Base-by-base conservation (phyloP, 2,113 vertebrate genomes). In the Microtus oregoni region DNA sequence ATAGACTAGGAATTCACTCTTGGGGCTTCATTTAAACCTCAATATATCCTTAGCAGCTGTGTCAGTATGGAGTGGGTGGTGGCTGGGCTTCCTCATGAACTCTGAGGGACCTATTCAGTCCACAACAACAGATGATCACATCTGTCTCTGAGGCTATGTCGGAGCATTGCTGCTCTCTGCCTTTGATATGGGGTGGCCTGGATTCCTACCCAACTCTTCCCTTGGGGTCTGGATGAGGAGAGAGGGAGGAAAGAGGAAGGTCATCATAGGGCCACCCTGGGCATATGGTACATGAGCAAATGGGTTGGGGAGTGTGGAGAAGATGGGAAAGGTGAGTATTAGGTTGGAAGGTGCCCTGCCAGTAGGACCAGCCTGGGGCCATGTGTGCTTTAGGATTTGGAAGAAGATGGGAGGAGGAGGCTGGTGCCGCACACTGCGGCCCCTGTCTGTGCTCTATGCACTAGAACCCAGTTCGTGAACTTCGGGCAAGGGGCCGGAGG, bases 281-380 rank as follows among this genome's bases (percentile, higher is more conserved):
- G 50, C 17, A 13, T 35, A 28, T 41, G 41, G 72, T 7, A 19
- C 17, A 30, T 44, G 24, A 70, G 52, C 7, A 38, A 65, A 30
- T 58, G 55, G 17, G 55, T 55, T 17, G 61, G 35, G 20, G 11
- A 77, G 68, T 0, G 19, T 58, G 5, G 28, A 44, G 4, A 55
- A 0, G 4, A 11, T 35, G 76, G 3, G 58, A 0, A 6, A 26
- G 50, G n/a, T 0, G 1, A 35, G 20, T 72, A 20, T 35, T 91
- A 81, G 38, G 13, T 14, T 44, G 50, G 67, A 61, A 55, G 50
- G 30, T 11, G 3, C 5, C 68, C 11, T 44, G 52, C n/a, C 3
- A n/a, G 26, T 44, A 63, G 47, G 22, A n/a, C n/a, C 15, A 20
- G 14, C n/a, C 38, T 5, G 58, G 55, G 47, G 3, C 65, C 14